phyloP scores from a whole-genome alignment of 1,140 invertebrate species.

The Mylabris phalerata region DNA sequence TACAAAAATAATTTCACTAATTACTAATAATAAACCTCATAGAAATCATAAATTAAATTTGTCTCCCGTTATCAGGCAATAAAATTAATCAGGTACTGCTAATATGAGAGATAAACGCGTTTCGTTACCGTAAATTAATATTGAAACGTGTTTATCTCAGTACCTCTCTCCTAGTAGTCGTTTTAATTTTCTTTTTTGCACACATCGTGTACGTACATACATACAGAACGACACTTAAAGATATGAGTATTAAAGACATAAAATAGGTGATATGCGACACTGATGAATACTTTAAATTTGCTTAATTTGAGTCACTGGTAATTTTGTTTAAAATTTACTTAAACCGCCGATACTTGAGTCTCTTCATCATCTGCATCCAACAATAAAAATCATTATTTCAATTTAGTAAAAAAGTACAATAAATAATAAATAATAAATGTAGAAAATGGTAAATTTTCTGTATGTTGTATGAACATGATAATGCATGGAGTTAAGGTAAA shows the following conservation, averaged over 20 bases:
- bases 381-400: conserved; percentile 14
- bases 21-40: conserved; percentile 5
- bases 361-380: conserved; percentile 53
- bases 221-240: conserved; percentile 18
- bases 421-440: not conserved
- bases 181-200: conserved; percentile 8
- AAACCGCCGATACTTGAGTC: conserved; percentile 56
- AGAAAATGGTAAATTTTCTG: not conserved
- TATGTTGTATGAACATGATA: conserved; percentile 15
- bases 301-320: conserved; percentile 10
- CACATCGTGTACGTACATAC: conserved; percentile 22
- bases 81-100: conserved; percentile 26
- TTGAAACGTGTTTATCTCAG: conserved; percentile 21
- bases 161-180: conserved; percentile 10
- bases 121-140: not conserved
- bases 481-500: conserved; percentile 8
- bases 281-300: conserved; percentile 16
- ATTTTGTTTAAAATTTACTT: conserved; percentile 17
- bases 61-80: conserved; percentile 5
- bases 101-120: conserved; percentile 11
- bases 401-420: not conserved
- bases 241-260: conserved; percentile 16
- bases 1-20: conserved; percentile 15
- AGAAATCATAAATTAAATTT: conserved; percentile 12
- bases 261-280: conserved; percentile 24